Conservation (phyloP, 2,888 invertebrate genomes). For the Calameuta filiformis region DNA sequence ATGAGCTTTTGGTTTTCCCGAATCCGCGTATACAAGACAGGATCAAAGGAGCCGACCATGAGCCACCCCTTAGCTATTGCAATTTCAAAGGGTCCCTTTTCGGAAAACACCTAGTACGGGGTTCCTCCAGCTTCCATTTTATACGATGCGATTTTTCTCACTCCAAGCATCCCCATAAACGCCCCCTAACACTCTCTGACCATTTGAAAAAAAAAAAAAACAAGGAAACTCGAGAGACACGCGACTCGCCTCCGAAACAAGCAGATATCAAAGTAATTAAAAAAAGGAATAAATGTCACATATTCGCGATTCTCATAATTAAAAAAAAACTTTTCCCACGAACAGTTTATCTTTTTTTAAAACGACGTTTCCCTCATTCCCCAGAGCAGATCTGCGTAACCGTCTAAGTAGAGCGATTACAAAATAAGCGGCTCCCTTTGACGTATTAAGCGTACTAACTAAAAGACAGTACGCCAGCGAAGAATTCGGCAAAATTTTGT, state of each 20-base stretch:
- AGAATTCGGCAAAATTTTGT: conserved; percentile 41
- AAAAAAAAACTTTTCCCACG: conserved; percentile 28
- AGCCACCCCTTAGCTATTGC: conserved; percentile 37
- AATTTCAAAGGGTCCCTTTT: conserved; percentile 36
- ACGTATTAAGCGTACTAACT: conserved; percentile 60
- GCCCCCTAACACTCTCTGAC: conserved; percentile 25
- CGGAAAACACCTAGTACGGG: conserved; percentile 31
- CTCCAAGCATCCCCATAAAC: conserved; percentile 4
- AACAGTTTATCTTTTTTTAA: background rate
- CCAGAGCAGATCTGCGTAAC: background rate
- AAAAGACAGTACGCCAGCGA: conserved; percentile 31
- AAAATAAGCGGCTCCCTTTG: conserved; percentile 64
- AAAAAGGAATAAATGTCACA: background rate
- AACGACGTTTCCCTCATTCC: background rate
- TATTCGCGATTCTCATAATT: conserved; percentile 18
- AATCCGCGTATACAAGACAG: conserved; percentile 19
- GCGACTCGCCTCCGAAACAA: too few relatives aligned
- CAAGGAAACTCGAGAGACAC: too few relatives aligned
- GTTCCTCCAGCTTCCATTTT: conserved; percentile 35
- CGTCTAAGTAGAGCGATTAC: conserved; percentile 42
- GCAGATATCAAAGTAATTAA: too few relatives aligned
- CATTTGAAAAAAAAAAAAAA: conserved; percentile 1
- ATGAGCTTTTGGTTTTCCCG: conserved; percentile 43
- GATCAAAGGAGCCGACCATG: conserved; percentile 36
- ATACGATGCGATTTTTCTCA: conserved; percentile 32